Evolutionary conservation across 2,113 vertebrate species (phyloP).

Genomic region (Rhipidura dahli): DNA sequence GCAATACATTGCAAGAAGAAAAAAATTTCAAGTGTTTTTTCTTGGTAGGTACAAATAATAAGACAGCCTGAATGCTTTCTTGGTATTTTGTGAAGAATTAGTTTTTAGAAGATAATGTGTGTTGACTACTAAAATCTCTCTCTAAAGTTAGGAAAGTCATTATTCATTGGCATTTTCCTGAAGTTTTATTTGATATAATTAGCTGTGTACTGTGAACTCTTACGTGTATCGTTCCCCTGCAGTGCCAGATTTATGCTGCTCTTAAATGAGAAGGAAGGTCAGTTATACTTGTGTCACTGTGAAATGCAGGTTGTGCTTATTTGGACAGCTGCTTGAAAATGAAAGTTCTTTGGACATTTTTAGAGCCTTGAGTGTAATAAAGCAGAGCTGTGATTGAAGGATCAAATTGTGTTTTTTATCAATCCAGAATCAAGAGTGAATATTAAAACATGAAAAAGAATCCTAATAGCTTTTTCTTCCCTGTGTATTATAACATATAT

Average conservation of each 20-base stretch:
- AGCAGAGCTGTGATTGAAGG: slow-evolving; percentile 66
- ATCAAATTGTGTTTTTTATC: background rate
- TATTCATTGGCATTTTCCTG: background rate
- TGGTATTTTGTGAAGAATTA: background rate
- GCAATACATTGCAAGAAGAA: background rate
- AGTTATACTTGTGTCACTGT: slow-evolving; percentile 15
- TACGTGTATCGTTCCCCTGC: background rate
- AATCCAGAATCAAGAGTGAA: slow-evolving; percentile 29
- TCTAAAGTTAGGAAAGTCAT: background rate
- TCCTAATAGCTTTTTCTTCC: slow-evolving; percentile 35
- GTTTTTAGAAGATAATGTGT: background rate
- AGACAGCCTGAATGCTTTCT: background rate
- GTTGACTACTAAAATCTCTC: background rate
- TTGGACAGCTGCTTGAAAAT: slow-evolving; percentile 49
- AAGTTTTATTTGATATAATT: background rate
- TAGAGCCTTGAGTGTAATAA: slow-evolving; percentile 54
- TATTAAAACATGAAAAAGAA: slow-evolving; percentile 58
- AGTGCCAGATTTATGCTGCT: background rate
- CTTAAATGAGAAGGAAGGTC: background rate
- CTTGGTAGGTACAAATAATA: slow-evolving; percentile 29
- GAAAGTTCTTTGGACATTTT: slow-evolving; percentile 56
- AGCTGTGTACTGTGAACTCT: background rate
- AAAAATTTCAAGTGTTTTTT: background rate
- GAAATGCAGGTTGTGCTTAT: background rate
- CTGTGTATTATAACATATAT: background rate